These are phyloP conservation scores for Cephalotes varians DNA, from an alignment of 2,888 invertebrate species.

Conservation along the genomic window DNA sequence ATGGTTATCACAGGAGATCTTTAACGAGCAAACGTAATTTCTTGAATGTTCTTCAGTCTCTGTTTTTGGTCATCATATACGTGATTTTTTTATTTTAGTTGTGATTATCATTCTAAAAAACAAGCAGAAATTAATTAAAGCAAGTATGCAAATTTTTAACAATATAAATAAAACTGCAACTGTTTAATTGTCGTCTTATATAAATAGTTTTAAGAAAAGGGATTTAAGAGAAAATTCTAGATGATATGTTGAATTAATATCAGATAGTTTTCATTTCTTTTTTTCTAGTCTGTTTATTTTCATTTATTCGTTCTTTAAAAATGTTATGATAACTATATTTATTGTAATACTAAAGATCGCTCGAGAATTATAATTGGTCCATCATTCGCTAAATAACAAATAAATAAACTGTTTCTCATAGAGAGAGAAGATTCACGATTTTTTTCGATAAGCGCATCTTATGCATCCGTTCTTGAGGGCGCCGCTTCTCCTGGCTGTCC, in stretches of 20 bases:
- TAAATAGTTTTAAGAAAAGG: neutral
- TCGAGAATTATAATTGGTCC: neutral
- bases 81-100: neutral
- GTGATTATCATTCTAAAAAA: neutral
- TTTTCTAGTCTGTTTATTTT: neutral
- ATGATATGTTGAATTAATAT: neutral
- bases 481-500: conserved; percentile 15
- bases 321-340: neutral
- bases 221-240: neutral
- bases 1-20: neutral
- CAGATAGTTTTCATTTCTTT: neutral
- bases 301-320: neutral
- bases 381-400: neutral
- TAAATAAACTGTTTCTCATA: neutral
- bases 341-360: neutral
- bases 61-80: neutral
- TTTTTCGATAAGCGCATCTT: neutral
- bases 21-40: neutral
- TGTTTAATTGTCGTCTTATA: neutral
- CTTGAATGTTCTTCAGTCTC: neutral
- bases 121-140: neutral
- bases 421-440: neutral
- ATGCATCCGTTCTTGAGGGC: conserved; percentile 6
- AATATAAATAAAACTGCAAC: neutral
- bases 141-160: neutral